Evolutionary conservation across 64 coral and sea anemone genomes (phyloP), one percentile per base, ranked within the genome.

Genomic region (Porites lutea): DNA sequence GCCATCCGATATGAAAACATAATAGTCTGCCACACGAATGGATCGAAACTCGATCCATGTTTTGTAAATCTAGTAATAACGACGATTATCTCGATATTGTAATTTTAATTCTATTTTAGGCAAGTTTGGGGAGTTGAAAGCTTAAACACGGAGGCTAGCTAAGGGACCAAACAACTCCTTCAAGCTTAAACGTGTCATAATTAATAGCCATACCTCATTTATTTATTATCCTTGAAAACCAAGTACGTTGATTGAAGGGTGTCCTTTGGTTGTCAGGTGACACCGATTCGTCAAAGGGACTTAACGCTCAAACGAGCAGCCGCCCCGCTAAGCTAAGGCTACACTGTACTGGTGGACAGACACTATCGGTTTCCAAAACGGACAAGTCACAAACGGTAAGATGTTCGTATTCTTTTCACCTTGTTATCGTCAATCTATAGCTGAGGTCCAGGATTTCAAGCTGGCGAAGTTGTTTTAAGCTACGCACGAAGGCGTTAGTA

Each of bases 241-340:
- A 61, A 83, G 48, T 52, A 67, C 81, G 81, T 67, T 83, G 81
- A 83, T 83, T 83, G 81, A 83, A 83, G 59, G 81, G 81, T 83
- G 81, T 83, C 65, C 63, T 50, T 83, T 83, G 12, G 63, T 37
- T 83, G 81, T 83, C 81, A 83, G 81, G 81, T 83, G 81, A 81
- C 78, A 81, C 78, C 9, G 78, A 60, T 52, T 15, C 78, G 22
- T 83, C 81, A 83, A 67, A 83, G 62, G 45, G 81, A 51, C 61
- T 83, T 83, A 83, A 46, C 62, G 62, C 81, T 52, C 73, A 52
- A 61, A 51, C 81, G 59, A 47, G 44, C 81, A 83, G 81, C 81
- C 81, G 46, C 81, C 81, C 81, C 81, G 44, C 81, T 49, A 83
- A 51, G 81, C 51, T 46, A 67, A 65, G 63, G 60, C 81, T 63